Evolutionary conservation across 2,797 vertebrate genomes (phyloP).

Genomic region (Tympanoctomys barrerae): DNA sequence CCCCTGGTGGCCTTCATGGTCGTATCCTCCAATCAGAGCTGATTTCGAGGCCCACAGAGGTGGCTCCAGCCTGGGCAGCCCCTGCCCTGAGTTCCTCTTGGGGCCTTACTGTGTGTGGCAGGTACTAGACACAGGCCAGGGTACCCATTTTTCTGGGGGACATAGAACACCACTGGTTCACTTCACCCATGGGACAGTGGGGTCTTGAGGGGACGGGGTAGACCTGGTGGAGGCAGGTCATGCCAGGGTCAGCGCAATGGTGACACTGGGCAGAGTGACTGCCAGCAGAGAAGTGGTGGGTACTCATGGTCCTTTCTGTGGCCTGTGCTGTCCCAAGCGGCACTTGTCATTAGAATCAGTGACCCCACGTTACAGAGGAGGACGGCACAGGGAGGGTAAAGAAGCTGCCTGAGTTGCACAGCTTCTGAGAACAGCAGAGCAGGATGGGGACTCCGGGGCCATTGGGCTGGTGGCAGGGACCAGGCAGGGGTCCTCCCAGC

Average conservation of each 20-base stretch:
- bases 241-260: not conserved
- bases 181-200: not conserved
- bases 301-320: not conserved
- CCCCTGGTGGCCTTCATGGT: not conserved
- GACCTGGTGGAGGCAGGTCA: not conserved
- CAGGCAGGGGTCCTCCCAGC: not conserved
- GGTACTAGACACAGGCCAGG: not conserved
- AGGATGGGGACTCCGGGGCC: not conserved
- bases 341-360: rapidly evolving
- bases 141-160: not conserved
- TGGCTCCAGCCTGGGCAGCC: not conserved
- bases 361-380: not conserved
- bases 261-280: not conserved
- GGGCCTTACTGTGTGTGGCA: not conserved
- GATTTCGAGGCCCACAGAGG: not conserved
- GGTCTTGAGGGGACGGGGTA: not conserved
- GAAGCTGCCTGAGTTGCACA: not conserved
- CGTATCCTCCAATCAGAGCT: not conserved
- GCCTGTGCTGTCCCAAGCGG: rapidly evolving
- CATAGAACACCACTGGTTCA: not conserved
- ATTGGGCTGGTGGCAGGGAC: rapidly evolving
- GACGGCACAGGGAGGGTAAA: not conserved
- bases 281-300: not conserved
- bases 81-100: not conserved
- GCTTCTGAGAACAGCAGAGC: not conserved